Evolutionary conservation across 2,888 invertebrate species (phyloP), one percentile per base, ranked within the genome.

Genomic region (Lasioglossum morio): DNA sequence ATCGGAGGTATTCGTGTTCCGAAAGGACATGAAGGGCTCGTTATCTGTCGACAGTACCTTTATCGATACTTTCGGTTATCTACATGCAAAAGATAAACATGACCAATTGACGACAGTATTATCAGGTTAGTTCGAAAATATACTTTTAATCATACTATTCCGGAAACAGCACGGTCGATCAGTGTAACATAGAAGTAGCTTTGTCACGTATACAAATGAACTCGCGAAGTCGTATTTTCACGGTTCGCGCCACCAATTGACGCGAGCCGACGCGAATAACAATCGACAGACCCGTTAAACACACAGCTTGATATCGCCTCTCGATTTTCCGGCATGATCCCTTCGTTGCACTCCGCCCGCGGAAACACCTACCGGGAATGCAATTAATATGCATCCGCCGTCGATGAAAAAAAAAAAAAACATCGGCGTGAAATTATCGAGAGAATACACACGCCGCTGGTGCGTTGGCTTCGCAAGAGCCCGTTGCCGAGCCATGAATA

Each of bases 351-450:
- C 48, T 23, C 46, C 4, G 74, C 27, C 7, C 2, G 2, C 27
- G 37, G 16, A n/a, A 23, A 70, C 40, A 66, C 19, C 37, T 30
- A 46, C 8, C 48, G 37, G 77, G 63, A 53, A 48, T 72, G 87
- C 78, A 72, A 87, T 88, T 89, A 89, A 84, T 78, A 57, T 63
- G 57, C 43, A 70, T 78, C 74, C 77, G 48, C 48, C 46, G 60
- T 27, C 63, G 70, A 73, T 48, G 72, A 63, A 66, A 63, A 23
- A 69, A 66, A 63, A 23, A 69, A 34, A 69, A 37, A 37, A 57
- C 27, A 63, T 30, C n/a, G 34, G 34, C 74, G 74, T 53, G 78
- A 69, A 79, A 82, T 79, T 73, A 87, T 82, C 79, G 74, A 77
- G 60, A 79, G 63, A 72, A 83, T 70, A 34, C 57, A 63, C 76